Base-by-base conservation (phyloP, 2,113 vertebrate species). In the Bothrops jararaca region DNA sequence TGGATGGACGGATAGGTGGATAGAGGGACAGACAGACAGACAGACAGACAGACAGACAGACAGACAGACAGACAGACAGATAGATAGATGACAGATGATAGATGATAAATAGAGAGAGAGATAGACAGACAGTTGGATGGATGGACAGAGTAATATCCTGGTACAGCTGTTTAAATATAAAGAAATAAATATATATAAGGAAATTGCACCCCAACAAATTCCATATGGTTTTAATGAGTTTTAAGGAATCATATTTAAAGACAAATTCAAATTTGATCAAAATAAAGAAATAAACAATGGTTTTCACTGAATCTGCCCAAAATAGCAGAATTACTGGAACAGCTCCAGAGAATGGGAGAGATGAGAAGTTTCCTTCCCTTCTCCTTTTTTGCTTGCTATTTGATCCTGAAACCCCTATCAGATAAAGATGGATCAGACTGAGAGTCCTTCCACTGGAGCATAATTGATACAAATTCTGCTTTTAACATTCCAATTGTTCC, bases 81-180 rank as follows among this genome's bases (percentile, higher is more conserved):
- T 2, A 24, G 56, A 57, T 6, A 23, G 56, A 58, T 24, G 57
- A 58, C 2, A 53, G 52, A 53, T 53, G 15, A 48, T 48, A 8
- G 7, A 48, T 48, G 45, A 45, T 45, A 45, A 45, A 45, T 4
- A 45, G 45, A 48, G 48, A 48, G 15, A 18, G 3, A 26, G 23
- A 58, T 1, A 26, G 24, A 60, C 0, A 10, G 23, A 60, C 1
- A 10, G 57, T n/a, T 5, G 3, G 26, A n/a, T 0, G 12, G 24
- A 64, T 29, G 23, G 26, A 64, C 10, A n/a, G 60, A 26, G 0
- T 10, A 24, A 64, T 58, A 58, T 64, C 58, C 58, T n/a, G 60
- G 29, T n/a, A 69, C n/a, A 69, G 12, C 60, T n/a, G 4, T n/a
- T 69, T 69, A 69, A 69, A 69, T n/a, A 60, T 60, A 64, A 64